These are phyloP conservation scores for Oegoconia quadripuncta DNA, from an alignment of 2,888 invertebrate genomes.

Conservation along the genomic window DNA sequence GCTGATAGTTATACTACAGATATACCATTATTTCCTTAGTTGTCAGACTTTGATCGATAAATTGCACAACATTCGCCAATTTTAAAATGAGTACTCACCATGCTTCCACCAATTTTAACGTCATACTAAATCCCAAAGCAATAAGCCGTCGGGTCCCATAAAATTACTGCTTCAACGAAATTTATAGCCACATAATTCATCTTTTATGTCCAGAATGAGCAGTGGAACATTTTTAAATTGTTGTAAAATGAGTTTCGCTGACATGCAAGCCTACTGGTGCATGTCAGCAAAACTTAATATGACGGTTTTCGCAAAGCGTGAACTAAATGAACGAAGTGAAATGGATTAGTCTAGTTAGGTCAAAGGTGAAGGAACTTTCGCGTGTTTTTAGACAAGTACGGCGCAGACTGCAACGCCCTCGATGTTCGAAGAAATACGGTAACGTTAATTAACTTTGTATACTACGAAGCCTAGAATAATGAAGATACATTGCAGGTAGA, in stretches of 20 bases:
- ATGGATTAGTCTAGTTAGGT: slow-evolving; percentile 43
- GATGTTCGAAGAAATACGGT: slow-evolving; percentile 40
- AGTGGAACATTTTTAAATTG: slow-evolving; percentile 1
- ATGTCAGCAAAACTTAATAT: too few relatives aligned
- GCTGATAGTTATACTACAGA: too few relatives aligned
- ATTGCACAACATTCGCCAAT: too few relatives aligned
- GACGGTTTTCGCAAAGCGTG: slow-evolving; percentile 6
- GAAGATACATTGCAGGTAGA: too few relatives aligned
- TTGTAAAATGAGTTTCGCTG: slow-evolving; percentile 3
- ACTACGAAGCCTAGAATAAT: too few relatives aligned
- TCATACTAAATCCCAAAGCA: neutral
- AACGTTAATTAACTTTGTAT: slow-evolving; percentile 9
- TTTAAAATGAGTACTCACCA: too few relatives aligned
- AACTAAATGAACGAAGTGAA: slow-evolving; percentile 12
- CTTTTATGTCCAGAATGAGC: neutral
- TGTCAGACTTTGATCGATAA: too few relatives aligned
- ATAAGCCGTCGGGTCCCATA: neutral
- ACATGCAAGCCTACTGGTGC: slow-evolving; percentile 15
- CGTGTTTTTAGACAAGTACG: slow-evolving; percentile 55
- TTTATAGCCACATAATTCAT: slow-evolving; percentile 2
- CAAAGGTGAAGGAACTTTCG: slow-evolving; percentile 67
- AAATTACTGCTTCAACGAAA: slow-evolving; percentile 3
- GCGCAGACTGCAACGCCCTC: slow-evolving; percentile 52
- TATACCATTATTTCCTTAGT: too few relatives aligned
- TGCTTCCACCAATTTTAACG: too few relatives aligned